Evolutionary conservation across 2,797 vertebrate species (phyloP), one percentile per base, ranked within the genome.

Genomic region (Acropternis orthonyx): DNA sequence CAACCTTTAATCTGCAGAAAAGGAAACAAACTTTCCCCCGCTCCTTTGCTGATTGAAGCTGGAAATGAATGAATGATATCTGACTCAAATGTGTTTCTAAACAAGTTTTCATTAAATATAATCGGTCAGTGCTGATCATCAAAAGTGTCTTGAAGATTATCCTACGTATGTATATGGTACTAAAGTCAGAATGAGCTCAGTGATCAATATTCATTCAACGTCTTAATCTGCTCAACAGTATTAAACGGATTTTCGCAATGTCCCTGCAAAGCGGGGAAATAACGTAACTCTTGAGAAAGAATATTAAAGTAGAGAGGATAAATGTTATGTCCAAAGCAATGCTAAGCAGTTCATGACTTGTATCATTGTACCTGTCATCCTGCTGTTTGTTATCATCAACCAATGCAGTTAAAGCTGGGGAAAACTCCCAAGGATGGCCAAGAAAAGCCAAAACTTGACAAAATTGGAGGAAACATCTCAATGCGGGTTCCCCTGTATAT

Each of bases 31-130:
- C 84, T 96, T 96, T 89, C 34, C 68, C 24, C 56, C 0, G 1
- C 81, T 96, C 54, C 93, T 85, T 89, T 85, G 68, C 84, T 95
- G 95, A 96, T 96, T 96, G 88, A 96, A 92, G 96, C 88, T 93
- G 88, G 92, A 95, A 94, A 71, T 82, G 74, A 84, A 73, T 95
- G 96, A 94, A 91, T 67, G 92, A 88, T 89, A 80, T 78, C 72
- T 1, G 0, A 88, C 89, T 68, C 41, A 77, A 93, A 88, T 94
- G 78, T 74, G 81, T 93, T 93, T 93, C 84, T 85, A 76, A 96
- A 88, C 89, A 91, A 93, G 89, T 92, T 94, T 95, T 95, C 84
- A 91, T 94, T 93, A 92, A 85, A 88, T 85, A 32, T 89, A 87
- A 88, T 91, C 12, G 14, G 88, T 92, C 95, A 89, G 67, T 87